Evolutionary conservation across 1,140 invertebrate genomes (phyloP).

Genomic region (Euglossa dilemma): DNA sequence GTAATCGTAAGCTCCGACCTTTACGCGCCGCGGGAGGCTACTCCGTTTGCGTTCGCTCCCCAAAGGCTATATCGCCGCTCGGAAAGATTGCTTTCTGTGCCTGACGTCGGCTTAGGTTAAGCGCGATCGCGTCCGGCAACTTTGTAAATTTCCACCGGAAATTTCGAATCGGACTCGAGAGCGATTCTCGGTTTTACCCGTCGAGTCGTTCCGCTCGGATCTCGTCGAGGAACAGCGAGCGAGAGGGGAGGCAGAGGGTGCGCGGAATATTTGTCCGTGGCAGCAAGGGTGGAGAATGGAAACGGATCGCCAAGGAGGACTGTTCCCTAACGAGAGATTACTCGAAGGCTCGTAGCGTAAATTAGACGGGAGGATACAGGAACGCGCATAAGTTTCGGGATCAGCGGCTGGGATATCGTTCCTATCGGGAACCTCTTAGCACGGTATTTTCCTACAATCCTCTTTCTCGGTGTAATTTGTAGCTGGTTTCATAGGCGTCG

Average conservation of each 20-base stretch:
- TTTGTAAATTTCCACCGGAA: not conserved
- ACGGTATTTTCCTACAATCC: not conserved
- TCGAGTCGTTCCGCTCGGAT: too few species aligned
- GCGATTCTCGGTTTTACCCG: too few species aligned
- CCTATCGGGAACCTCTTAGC: not conserved
- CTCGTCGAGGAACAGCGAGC: too few species aligned
- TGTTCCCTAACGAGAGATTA: not conserved
- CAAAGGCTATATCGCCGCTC: slow-evolving; percentile 50
- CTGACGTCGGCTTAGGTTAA: slow-evolving; percentile 12
- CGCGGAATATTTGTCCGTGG: too few species aligned
- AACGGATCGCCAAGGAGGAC: not conserved
- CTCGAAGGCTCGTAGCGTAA: not conserved
- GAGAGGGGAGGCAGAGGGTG: too few species aligned
- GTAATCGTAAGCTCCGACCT: slow-evolving; percentile 59
- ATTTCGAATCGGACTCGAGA: not conserved
- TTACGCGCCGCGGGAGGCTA: slow-evolving; percentile 55
- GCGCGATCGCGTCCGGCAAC: not conserved
- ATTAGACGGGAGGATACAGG: not conserved
- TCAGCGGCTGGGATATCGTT: not conserved
- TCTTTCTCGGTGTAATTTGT: slow-evolving; percentile 1
- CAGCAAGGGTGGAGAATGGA: not conserved
- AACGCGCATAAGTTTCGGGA: slow-evolving; percentile 14
- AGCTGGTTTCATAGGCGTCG: not conserved
- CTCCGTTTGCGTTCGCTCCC: slow-evolving; percentile 55
- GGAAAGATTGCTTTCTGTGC: slow-evolving; percentile 43